Conservation (phyloP, 2,113 vertebrate species). For the Craseonycteris thonglongyai region DNA sequence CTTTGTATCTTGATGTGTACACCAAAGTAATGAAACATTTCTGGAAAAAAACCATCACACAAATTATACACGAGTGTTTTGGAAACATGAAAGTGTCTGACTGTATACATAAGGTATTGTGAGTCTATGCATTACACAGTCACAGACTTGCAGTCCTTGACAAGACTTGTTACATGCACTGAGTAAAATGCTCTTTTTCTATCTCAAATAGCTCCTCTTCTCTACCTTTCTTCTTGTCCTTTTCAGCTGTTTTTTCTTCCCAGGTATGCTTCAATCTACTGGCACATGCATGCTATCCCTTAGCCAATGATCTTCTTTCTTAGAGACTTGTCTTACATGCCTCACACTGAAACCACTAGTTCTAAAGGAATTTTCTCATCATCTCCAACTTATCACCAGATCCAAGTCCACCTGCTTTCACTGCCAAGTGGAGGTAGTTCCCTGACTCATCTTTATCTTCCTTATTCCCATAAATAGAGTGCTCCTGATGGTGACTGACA, state of each 20-base stretch:
- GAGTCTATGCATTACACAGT: not conserved
- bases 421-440: not conserved
- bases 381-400: not conserved
- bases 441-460: not conserved
- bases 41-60: not conserved
- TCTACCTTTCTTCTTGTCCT: not conserved
- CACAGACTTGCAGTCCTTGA: not conserved
- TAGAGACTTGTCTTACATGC: not conserved
- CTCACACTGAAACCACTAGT: not conserved
- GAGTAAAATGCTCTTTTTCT: not conserved
- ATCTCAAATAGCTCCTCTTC: not conserved
- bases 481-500: not conserved
- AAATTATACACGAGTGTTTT: not conserved
- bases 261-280: not conserved
- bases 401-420: not conserved
- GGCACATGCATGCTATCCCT: not conserved
- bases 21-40: not conserved
- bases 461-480: not conserved
- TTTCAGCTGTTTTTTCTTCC: not conserved
- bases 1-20: not conserved
- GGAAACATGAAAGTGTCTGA: not conserved
- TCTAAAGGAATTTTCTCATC: not conserved
- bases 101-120: not conserved
- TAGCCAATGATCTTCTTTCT: not conserved
- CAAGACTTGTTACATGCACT: not conserved